Base-by-base conservation (phyloP, 2,797 vertebrate species). In the Eospalax fontanierii region DNA sequence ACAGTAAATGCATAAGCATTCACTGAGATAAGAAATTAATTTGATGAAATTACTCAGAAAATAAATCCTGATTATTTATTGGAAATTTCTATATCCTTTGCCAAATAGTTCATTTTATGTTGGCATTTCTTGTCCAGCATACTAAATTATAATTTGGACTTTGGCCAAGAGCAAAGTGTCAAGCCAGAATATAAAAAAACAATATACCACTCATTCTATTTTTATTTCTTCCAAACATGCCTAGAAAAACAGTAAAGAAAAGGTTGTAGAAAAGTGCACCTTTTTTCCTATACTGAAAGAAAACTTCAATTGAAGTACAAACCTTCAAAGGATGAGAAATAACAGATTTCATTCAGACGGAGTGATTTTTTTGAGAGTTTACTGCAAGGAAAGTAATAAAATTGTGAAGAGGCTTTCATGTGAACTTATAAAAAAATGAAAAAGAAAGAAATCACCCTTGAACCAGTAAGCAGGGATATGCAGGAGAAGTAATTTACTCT, bases 291-390 rank as follows among this genome's bases (percentile, higher is more conserved):
- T 24, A 82, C 33, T 65, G n/a, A 95, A 95, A 95, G 80, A 96
- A 96, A 93, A 61, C 95, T 46, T 96, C 68, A 96, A 59, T 73
- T 87, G 73, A 86, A 91, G 59, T 91, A 79, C 94, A 95, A 87
- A 91, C 94, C 91, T 93, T 95, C 74, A 93, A 30, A 95, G 65
- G 28, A 76, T 88, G 70, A 97, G 96, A 97, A 94, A 95, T 91
- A 93, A 86, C 35, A 63, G 65, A 94, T 94, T 95, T 74, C 61
- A 91, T 95, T 94, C 78, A 95, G 63, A 92, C 59, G 92, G 83
- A 95, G 57, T 79, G 50, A 75, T 46, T 38, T 30, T 82, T 96
- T 24, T 3, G 15, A 26, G 18, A 79, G 70, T 91, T 97, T 91
- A 91, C 68, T 89, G 54, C 38, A 93, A 96, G 30, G 40, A 73